These are phyloP conservation scores for Drosophila nigricruria DNA, from an alignment of 2,888 invertebrate genomes.

Conservation along the genomic window DNA sequence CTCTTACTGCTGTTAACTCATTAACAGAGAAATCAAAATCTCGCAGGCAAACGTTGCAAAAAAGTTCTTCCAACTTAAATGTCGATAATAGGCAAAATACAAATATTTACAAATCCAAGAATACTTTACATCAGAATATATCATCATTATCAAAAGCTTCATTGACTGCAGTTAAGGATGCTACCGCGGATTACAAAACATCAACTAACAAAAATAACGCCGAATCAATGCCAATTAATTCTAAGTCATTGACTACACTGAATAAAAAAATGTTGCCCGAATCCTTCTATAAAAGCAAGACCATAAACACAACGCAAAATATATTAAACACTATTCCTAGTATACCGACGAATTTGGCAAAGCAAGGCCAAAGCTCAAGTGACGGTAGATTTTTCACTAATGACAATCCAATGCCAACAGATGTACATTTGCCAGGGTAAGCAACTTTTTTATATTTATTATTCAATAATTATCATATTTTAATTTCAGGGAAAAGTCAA, in stretches of 20 bases:
- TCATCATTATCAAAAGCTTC: constrained; percentile 6
- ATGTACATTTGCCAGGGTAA: constrained; percentile 23
- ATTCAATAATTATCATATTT: neutral
- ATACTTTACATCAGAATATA: neutral
- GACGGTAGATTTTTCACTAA: constrained; percentile 3
- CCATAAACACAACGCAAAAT: constrained; percentile 2
- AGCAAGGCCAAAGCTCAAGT: constrained; percentile 1
- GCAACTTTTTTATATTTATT: neutral
- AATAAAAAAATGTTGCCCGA: constrained; percentile 13
- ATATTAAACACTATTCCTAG: neutral
- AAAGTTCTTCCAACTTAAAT: constrained; percentile 3
- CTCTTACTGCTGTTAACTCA: constrained; percentile 73
- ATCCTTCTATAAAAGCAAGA: constrained; percentile 4
- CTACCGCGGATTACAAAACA: neutral
- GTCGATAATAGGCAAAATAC: constrained; percentile 4
- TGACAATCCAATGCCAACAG: neutral
- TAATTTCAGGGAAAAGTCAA: constrained; percentile 31
- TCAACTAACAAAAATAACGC: neutral
- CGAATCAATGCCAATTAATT: constrained; percentile 1
- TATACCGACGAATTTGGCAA: neutral
- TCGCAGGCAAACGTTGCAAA: constrained; percentile 23
- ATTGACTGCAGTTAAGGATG: constrained; percentile 10
- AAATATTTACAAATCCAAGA: constrained; percentile 33
- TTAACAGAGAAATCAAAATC: constrained; percentile 35
- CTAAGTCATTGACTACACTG: neutral